Evolutionary conservation across 2,113 vertebrate genomes (phyloP).

Genomic region (Petromus typicus): DNA sequence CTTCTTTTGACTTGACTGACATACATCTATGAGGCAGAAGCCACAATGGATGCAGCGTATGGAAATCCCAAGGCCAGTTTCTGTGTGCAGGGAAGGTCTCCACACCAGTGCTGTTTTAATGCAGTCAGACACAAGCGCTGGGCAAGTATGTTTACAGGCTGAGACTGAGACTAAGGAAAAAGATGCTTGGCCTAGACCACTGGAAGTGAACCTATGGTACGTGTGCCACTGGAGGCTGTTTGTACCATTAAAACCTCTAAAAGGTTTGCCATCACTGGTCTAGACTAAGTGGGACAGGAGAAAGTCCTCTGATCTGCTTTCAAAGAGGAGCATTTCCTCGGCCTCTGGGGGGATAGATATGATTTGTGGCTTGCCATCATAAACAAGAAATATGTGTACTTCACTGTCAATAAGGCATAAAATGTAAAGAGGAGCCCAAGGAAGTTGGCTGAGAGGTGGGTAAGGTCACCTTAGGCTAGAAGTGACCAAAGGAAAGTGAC

Average conservation of each 20-base stretch:
- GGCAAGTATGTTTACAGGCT: neutral
- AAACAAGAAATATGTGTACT: neutral
- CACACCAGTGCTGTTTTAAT: neutral
- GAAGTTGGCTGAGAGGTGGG: neutral
- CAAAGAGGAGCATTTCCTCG: neutral
- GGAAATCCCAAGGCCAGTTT: neutral
- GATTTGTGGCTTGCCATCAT: neutral
- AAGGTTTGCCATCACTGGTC: neutral
- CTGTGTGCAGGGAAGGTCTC: neutral
- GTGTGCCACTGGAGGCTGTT: neutral
- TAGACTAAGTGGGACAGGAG: neutral
- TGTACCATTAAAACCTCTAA: neutral
- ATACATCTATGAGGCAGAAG: neutral
- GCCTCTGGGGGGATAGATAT: neutral
- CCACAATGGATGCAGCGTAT: neutral
- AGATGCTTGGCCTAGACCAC: neutral
- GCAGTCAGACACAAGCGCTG: neutral
- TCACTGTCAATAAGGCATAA: neutral
- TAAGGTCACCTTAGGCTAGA: fast-evolving
- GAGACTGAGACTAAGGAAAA: neutral
- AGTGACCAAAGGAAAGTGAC: neutral
- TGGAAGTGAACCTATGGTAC: neutral
- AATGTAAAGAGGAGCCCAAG: neutral
- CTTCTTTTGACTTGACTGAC: neutral
- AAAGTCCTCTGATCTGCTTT: neutral